Conservation (phyloP, 1,140 invertebrate genomes). For the Drosophila ercepeae region DNA sequence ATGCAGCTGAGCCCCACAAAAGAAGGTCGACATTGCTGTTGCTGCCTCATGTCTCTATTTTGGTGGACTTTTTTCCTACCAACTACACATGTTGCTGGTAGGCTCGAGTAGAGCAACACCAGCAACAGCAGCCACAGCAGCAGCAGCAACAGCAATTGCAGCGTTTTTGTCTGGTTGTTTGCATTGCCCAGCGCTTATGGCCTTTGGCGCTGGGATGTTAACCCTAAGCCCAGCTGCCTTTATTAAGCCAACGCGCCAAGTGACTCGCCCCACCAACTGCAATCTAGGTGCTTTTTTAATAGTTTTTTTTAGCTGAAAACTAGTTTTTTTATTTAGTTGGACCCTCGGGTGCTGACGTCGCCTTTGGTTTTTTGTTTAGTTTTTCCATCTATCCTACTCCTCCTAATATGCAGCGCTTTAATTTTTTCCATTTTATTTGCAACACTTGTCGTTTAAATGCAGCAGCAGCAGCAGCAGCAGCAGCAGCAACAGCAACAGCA, state of each 20-base stretch:
- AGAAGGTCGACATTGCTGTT: slow-evolving; percentile 66
- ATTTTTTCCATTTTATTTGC: slow-evolving; percentile 81
- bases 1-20: slow-evolving; percentile 75
- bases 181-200: slow-evolving; percentile 76
- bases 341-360: slow-evolving; percentile 69
- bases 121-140: slow-evolving; percentile 33
- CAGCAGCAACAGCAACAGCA: slow-evolving; percentile 57
- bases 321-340: slow-evolving; percentile 51
- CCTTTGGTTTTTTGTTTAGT: slow-evolving; percentile 50
- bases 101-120: slow-evolving; percentile 52
- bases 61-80: slow-evolving; percentile 57
- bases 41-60: slow-evolving; percentile 73
- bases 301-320: slow-evolving; percentile 61
- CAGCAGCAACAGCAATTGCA: slow-evolving; percentile 48
- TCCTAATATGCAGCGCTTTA: slow-evolving; percentile 76
- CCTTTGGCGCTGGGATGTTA: slow-evolving; percentile 72
- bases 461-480: slow-evolving; percentile 42
- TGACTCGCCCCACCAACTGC: slow-evolving; percentile 47
- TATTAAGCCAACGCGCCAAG: slow-evolving; percentile 72
- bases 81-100: slow-evolving; percentile 69
- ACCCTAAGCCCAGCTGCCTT: slow-evolving; percentile 73
- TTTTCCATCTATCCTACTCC: slow-evolving; percentile 12
- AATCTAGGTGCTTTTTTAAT: slow-evolving; percentile 62
- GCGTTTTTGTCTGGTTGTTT: slow-evolving; percentile 70
- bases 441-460: slow-evolving; percentile 81